Conservation (phyloP, 2,888 invertebrate species). For the Tiliacea aurago region DNA sequence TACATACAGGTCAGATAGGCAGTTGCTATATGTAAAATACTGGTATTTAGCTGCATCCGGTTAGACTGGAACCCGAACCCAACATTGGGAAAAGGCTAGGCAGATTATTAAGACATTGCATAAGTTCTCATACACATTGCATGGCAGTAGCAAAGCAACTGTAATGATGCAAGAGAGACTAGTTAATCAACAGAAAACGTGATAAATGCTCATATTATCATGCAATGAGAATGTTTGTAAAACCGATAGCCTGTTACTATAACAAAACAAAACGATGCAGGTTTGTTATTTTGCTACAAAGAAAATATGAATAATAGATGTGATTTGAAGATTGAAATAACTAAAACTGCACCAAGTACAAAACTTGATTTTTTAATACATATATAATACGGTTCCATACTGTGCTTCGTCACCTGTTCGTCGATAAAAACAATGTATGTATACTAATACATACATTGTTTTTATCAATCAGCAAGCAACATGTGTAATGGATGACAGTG, state of each 20-base stretch:
- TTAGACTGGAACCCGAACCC: too few relatives aligned
- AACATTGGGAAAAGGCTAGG: too few relatives aligned
- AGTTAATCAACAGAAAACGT: neutral
- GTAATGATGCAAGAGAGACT: constrained; percentile 8
- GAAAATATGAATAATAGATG: neutral
- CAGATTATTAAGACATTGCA: neutral
- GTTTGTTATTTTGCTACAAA: neutral
- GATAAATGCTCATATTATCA: neutral
- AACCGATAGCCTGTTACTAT: neutral
- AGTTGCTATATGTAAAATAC: too few relatives aligned
- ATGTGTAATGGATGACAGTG: neutral
- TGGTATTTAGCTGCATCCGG: too few relatives aligned
- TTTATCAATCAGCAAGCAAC: neutral
- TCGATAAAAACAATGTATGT: too few relatives aligned
- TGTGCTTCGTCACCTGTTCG: neutral
- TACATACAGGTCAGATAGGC: neutral
- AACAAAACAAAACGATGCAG: neutral
- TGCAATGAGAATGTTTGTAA: constrained; percentile 4
- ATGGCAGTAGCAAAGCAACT: constrained; percentile 5
- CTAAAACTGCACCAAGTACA: neutral
- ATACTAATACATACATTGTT: constrained; percentile 2
- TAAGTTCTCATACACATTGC: neutral
- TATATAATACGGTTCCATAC: neutral
- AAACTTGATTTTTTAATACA: neutral
- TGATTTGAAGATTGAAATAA: neutral